Evolutionary conservation across 2,797 vertebrate species (phyloP), one percentile per base, ranked within the genome.

Genomic region (Tragelaphus eurycerus): DNA sequence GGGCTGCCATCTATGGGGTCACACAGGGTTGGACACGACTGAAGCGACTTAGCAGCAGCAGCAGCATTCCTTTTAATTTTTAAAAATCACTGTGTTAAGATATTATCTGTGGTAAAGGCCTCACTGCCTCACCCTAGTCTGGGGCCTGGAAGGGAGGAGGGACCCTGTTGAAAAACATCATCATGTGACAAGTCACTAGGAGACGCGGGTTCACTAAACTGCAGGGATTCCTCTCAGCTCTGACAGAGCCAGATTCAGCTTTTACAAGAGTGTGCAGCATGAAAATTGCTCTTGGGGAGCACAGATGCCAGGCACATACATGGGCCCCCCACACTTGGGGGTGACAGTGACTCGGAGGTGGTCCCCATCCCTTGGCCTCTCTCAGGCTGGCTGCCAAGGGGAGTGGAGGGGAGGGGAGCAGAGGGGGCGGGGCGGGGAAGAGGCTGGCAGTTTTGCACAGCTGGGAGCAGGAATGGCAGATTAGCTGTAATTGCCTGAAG

Each of bases 401-500:
- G 60, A 86, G 29, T 15, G 74, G 7, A 52, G 21, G 7, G 10
- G 31, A 52, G 10, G 55, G 78, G 34, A 78, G 23, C 0, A 2
- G 19, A 48, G 95, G 64, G 74, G 90, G 92, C 0, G 19, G 19
- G 67, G 76, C 16, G 38, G 67, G 74, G 92, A 86, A 96, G 94
- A 96, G 81, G 92, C 86, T 94, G 95, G 95, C 93, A 95, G 93
- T 85, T 95, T 92, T 91, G 83, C 79, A 60, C 1, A 10, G 60
- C 54, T 82, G 54, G 71, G 92, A 96, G 84, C 74, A 74, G 84
- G 84, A 90, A 96, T n/a, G 43, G 96, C 93, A 97, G 97, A 89
- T 96, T n/a, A 83, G 96, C 96, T 95, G 67, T 96, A 91, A 97
- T 78, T 98, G 90, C 96, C 97, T 93, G 96, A 95, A 96, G 94